Base-by-base conservation (phyloP, 2,888 invertebrate species). In the Scelioninae gen. 2 region DNA sequence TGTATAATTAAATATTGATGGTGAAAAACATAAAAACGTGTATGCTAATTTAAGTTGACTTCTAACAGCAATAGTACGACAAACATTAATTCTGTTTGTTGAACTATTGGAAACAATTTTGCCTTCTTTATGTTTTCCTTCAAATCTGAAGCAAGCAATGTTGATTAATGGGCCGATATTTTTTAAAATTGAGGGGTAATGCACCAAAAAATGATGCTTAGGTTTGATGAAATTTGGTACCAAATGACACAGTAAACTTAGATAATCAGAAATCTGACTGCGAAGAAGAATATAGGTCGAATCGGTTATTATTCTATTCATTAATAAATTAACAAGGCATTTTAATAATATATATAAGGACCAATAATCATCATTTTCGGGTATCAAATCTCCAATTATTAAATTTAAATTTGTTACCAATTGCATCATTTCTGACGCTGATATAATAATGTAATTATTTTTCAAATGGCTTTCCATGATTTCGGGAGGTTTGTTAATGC, bases 161-260 rank as follows among this genome's bases (percentile, higher is more conserved):
- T 13, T 13, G 37, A 37, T 13, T n/a, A 37, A 13, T 13, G 37
- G 37, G 3, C 37, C 37, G 3, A 37, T 13, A 4, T 37, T 37
- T 37, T 37, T 2, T 13, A 37, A 13, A 7, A 33, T 25, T 25
- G 25, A 25, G 19, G 72, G 55, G 35, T 78, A 78, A 28, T 77
- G 75, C 1, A 70, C 11, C 25, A 77, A 39, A 43, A 72, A 61
- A 35, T 78, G 76, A 28, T 75, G 74, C 35, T 78, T 78, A 5
- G 75, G 75, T 45, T 72, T 77, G 9, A 73, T 15, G 28, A n/a
- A 10, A 7, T 31, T 35, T 3, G 37, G 2, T 13, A 37, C 16
- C 9, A 41, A 16, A 18, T 41, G 2, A 9, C 9, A 3, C 18
- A 41, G 11, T 41, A 10, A 41, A 41, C 41, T 41, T 41, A 41